Base-by-base conservation (phyloP, 2,888 invertebrate species). In the Timema podura region DNA sequence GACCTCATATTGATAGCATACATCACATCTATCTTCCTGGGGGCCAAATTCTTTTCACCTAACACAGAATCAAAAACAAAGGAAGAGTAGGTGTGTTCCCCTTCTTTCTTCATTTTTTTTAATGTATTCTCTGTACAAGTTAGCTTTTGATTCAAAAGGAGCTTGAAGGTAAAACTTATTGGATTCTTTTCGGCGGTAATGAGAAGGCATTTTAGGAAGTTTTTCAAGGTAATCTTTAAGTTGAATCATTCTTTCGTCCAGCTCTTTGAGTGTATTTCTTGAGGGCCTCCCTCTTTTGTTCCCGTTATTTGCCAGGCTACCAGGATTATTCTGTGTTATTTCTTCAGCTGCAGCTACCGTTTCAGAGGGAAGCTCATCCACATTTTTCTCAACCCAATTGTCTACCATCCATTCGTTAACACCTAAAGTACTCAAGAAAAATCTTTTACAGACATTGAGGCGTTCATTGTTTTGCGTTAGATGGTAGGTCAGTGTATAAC, bases 101-200 rank as follows among this genome's bases (percentile, higher is more conserved):
- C n/a, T n/a, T 51, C 51, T 51, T 51, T 3, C 51, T 51, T 51
- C 51, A 51, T 51, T 51, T 51, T 51, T 51, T n/a, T 51, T 51
- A 51, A n/a, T 51, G 51, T 51, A 51, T n/a, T 51, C 51, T n/a
- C 51, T 51, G 51, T 51, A 51, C 51, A 51, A 51, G 51, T 51
- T 51, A 51, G 51, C 51, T 51, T 51, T 51, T 51, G 51, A 51
- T 51, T 51, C 51, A 51, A 51, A 51, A 51, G 1, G 51, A 51
- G 51, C 51, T 51, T 51, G 2, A 11, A 51, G 51, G n/a, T 51
- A 51, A 1, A 51, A 51, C 51, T 51, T 51, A n/a, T 51, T 1
- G 11, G 51, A 51, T 51, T 51, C 51, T 51, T 3, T 51, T n/a
- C 51, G 51, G n/a, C 51, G 3, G 51, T 51, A 51, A 51, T 51